Conservation (phyloP, 2,888 invertebrate genomes). For the Eutolmus rufibarbis region DNA sequence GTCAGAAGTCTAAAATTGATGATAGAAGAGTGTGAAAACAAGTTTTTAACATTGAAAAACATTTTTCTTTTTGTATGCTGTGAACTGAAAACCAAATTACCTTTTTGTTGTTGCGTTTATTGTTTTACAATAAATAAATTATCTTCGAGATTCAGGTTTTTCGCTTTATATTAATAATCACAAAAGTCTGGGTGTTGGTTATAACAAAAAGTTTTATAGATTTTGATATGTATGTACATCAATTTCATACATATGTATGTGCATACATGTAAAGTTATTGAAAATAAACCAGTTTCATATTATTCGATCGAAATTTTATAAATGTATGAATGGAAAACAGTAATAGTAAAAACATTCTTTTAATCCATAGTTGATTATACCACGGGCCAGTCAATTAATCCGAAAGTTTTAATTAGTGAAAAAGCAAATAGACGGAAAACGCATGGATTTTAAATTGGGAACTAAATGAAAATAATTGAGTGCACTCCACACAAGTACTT, state of each 20-base stretch:
- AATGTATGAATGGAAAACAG: background rate
- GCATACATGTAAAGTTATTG: background rate
- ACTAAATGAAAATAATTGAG: background rate
- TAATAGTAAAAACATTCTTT: background rate
- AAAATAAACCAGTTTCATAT: background rate
- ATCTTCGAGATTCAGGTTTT: too few relatives aligned
- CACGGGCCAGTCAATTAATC: background rate
- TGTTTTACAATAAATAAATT: background rate
- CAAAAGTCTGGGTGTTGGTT: background rate
- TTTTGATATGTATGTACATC: too few relatives aligned
- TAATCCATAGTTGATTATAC: background rate
- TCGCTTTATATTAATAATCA: background rate
- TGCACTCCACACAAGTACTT: background rate
- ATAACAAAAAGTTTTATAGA: background rate
- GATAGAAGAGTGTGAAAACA: too few relatives aligned
- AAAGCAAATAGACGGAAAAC: background rate
- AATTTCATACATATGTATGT: too few relatives aligned
- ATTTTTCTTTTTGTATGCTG: too few relatives aligned
- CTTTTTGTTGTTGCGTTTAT: background rate
- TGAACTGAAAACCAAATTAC: background rate
- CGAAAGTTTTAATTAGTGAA: background rate
- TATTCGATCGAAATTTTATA: background rate
- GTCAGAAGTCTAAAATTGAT: too few relatives aligned
- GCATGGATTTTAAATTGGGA: background rate
- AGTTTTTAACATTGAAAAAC: too few relatives aligned